A percentile compares a stretch with the other conserved stretches of the same genome.
Conservation (phyloP, 2,797 vertebrate genomes). For the Betta splendens region DNA sequence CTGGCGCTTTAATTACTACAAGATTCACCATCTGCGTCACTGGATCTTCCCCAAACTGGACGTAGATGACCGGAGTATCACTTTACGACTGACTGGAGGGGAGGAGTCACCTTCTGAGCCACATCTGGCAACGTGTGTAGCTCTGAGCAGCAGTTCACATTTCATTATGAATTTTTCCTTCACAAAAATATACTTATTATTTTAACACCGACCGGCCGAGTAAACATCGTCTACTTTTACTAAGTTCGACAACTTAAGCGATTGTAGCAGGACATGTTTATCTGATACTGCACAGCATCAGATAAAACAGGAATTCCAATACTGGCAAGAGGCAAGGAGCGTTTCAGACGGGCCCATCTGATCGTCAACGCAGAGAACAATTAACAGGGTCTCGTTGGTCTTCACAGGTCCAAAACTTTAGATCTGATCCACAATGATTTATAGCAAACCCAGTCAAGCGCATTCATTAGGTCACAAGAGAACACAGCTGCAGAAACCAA, state of each 20-base stretch:
- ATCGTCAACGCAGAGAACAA: constrained; percentile 21
- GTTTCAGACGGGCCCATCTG: constrained; percentile 13
- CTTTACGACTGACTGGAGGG: constrained; percentile 9
- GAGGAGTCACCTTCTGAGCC: constrained; percentile 7
- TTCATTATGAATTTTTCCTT: constrained; percentile 43
- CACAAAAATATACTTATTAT: constrained; percentile 38
- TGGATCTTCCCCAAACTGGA: constrained; percentile 59
- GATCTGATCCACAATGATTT: background rate
- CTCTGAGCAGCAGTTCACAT: constrained; percentile 56
- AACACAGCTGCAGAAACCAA: background rate
- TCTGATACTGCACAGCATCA: constrained; percentile 20
- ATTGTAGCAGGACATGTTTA: constrained; percentile 39
- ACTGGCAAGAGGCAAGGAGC: constrained; percentile 29
- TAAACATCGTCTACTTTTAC: constrained; percentile 48
- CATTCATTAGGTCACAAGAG: background rate
- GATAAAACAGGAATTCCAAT: constrained; percentile 20
- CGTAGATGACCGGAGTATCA: constrained; percentile 6
- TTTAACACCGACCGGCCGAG: constrained; percentile 4
- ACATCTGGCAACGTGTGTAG: constrained; percentile 56
- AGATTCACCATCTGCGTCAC: constrained; percentile 59
- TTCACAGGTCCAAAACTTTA: background rate
- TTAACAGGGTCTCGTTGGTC: background rate
- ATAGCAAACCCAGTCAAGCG: background rate
- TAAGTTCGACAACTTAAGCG: constrained; percentile 45
- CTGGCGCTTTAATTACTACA: constrained; percentile 57